Percentiles rank a stretch among this genome's conserved stretches.
Conservation (phyloP, 2,113 vertebrate species). For the Regulus satrapa region DNA sequence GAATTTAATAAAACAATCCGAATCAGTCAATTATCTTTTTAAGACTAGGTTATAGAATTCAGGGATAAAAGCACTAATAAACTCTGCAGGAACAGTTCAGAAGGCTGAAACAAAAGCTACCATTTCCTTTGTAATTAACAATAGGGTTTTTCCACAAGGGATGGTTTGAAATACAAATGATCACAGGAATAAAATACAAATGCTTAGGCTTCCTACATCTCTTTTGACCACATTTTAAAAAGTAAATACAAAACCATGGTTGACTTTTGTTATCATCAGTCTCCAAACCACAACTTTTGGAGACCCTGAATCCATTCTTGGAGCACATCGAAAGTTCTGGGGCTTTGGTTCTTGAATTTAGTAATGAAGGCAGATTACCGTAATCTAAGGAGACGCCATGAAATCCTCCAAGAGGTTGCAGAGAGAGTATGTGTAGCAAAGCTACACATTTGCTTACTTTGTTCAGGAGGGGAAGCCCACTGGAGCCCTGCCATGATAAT, state of each 20-base stretch:
- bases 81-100: background rate
- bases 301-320: background rate
- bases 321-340: background rate
- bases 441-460: background rate
- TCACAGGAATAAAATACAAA: background rate
- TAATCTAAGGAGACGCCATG: conserved; percentile 61
- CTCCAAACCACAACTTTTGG: background rate
- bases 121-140: background rate
- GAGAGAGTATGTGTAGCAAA: no score
- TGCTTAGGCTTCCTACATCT: background rate
- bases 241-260: background rate
- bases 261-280: background rate
- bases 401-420: conserved; percentile 27
- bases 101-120: background rate
- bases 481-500: background rate
- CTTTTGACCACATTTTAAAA: background rate
- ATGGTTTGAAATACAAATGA: background rate
- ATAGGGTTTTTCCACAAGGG: background rate
- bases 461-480: conserved; percentile 9
- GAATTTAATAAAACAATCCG: conserved; percentile 24
- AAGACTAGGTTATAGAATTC: conserved; percentile 2
- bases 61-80: conserved; percentile 3
- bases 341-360: background rate
- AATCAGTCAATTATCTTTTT: background rate
- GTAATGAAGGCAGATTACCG: conserved; percentile 46